Percentiles rank a stretch among this genome's conserved stretches.
phyloP scores from a whole-genome alignment of 2,888 invertebrate species.

The Cryptus armator region DNA sequence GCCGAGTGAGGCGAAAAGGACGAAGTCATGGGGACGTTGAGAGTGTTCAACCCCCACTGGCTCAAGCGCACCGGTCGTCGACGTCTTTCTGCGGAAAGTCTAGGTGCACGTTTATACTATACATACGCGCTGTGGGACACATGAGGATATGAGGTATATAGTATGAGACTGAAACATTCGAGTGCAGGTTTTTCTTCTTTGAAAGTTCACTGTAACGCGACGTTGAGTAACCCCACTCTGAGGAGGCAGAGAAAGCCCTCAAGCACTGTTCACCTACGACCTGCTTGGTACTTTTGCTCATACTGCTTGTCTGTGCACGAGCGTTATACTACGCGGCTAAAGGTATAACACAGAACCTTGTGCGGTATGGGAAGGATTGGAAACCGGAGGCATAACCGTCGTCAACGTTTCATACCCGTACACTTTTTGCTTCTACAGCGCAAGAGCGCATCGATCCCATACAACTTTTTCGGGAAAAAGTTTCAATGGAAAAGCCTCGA shows the following conservation, averaged over 20 bases:
- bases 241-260: slow-evolving; percentile 58
- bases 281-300: slow-evolving; percentile 49
- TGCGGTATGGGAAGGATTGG: slow-evolving; percentile 14
- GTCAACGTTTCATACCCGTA: slow-evolving; percentile 26
- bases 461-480: slow-evolving; percentile 31
- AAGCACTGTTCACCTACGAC: slow-evolving; percentile 56
- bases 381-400: slow-evolving; percentile 13
- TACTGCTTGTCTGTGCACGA: slow-evolving; percentile 45
- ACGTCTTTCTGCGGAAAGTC: slow-evolving; percentile 41
- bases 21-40: slow-evolving; percentile 34
- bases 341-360: slow-evolving; percentile 15
- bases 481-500: slow-evolving; percentile 17
- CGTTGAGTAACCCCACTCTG: slow-evolving; percentile 36
- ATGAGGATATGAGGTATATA: slow-evolving; percentile 17
- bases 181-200: slow-evolving; percentile 61
- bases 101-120: slow-evolving; percentile 34
- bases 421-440: slow-evolving; percentile 12
- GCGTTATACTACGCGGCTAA: slow-evolving; percentile 33
- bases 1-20: neutral
- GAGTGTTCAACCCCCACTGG: slow-evolving; percentile 8
- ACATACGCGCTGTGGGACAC: neutral
- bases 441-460: slow-evolving; percentile 33
- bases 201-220: slow-evolving; percentile 43
- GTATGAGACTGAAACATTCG: slow-evolving; percentile 25
- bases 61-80: slow-evolving; percentile 45